These are phyloP conservation scores for Coranthus polyacanthus DNA, from an alignment of 2,797 vertebrate species.

Conservation along the genomic window DNA sequence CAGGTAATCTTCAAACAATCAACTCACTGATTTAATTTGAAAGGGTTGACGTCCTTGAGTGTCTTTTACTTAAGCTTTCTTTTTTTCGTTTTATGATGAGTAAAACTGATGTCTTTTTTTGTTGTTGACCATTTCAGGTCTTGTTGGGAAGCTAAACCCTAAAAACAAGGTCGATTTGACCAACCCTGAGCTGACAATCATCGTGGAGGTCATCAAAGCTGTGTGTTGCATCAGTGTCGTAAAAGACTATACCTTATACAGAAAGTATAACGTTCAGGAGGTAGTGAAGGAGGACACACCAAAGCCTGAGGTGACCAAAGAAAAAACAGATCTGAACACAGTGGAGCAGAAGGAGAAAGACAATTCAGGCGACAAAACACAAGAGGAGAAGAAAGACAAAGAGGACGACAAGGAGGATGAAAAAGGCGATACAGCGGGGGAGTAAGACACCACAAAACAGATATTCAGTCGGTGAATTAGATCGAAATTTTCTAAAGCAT, in stretches of 20 bases:
- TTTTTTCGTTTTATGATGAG: not conserved
- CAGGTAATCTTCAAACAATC: conserved; percentile 86
- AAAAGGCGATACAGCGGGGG: conserved; percentile 19
- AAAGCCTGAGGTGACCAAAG: conserved; percentile 47
- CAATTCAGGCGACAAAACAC: not conserved
- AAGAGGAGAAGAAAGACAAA: conserved; percentile 35
- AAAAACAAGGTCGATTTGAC: conserved; percentile 96
- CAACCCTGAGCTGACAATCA: conserved; percentile 92
- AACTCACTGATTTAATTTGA: too few relatives aligned
- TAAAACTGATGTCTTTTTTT: not conserved
- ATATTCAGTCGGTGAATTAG: not conserved
- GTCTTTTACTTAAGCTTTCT: too few relatives aligned
- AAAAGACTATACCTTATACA: conserved; percentile 91
- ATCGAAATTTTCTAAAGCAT: not conserved
- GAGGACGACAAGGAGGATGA: conserved; percentile 37
- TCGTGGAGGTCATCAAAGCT: conserved; percentile 94
- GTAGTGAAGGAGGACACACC: conserved; percentile 85
- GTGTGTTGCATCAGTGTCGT: conserved; percentile 96
- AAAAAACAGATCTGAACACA: not conserved
- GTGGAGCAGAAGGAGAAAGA: conserved; percentile 23
- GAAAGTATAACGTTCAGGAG: conserved; percentile 97
- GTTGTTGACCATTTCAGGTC: conserved; percentile 72
- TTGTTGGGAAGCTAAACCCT: conserved; percentile 93
- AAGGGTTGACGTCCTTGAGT: too few relatives aligned
- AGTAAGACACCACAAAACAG: conserved; percentile 18